Base-by-base conservation (phyloP, 2,797 vertebrate species). In the Notamacropus eugenii region DNA sequence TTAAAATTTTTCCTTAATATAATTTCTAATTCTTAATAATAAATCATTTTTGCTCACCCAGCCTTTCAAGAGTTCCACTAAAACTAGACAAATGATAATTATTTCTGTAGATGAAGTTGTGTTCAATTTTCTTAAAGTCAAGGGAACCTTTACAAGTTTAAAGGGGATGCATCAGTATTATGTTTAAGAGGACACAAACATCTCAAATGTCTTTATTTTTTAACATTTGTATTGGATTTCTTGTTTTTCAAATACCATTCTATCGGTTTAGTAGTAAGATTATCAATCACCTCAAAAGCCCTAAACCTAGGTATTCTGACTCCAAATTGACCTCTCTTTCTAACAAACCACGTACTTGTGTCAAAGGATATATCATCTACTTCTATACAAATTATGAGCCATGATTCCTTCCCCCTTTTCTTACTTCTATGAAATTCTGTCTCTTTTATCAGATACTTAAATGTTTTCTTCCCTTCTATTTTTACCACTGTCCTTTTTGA, bases 21-120 rank as follows among this genome's bases (percentile, higher is more conserved):
- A n/a, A 97, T 31, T 91, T 96, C 57, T 97, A 97, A 94, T 95
- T 96, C 67, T 56, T n/a, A 90, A 56, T 90, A 96, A 96, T 90
- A 96, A 96, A 93, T 82, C 13, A 59, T 74, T 93, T 74, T 95
- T 87, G 91, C 3, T 92, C 28, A 6, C 31, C 16, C 4, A 24
- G 0, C n/a, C 14, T 90, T 90, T 29, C 52, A 74, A 8, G 52
- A 54, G 24, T 67, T 62, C 5, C 54, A 22, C 0, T 31, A 54
- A 67, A 52, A 54, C 29, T 67, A 19, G 27, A 91, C 52, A 91
- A 91, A 55, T 40, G 16, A 52, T 0, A 50, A 6, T 46, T 11
- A 28, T 40, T 67, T 67, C 34, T 67, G 4, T 67, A 5, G 13
- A 67, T 16, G 1, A 67, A 67, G 5, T 67, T 67, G 34, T n/a